Evolutionary conservation across 2,113 vertebrate species (phyloP).

Genomic region (Plecotus auritus): DNA sequence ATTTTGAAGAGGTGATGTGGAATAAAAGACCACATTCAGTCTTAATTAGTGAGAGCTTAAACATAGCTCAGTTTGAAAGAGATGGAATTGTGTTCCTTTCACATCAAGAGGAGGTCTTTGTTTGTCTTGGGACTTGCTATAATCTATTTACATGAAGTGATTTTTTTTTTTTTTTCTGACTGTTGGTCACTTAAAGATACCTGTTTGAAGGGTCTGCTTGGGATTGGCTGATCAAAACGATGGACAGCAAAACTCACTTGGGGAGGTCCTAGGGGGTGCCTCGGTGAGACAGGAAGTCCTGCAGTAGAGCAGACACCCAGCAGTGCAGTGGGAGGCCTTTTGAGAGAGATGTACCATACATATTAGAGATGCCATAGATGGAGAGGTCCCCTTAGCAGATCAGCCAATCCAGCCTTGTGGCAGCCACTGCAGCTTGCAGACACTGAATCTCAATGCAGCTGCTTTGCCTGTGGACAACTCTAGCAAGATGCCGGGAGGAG

Average conservation of each 20-base stretch:
- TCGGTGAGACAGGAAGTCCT: neutral
- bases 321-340: neutral
- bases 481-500: neutral
- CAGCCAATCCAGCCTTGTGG: neutral
- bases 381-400: neutral
- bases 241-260: neutral
- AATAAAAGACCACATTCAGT: neutral
- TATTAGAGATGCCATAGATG: neutral
- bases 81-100: neutral
- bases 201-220: neutral
- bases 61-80: neutral
- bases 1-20: neutral
- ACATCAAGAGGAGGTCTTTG: neutral
- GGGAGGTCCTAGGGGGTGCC: neutral
- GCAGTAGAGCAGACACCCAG: neutral
- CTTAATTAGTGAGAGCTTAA: neutral
- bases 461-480: neutral
- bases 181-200: neutral
- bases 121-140: neutral
- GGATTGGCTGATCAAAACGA: neutral
- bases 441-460: neutral
- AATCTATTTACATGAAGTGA: neutral
- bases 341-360: fast-evolving
- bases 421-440: neutral
- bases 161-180: neutral